Conservation (phyloP, 2,797 vertebrate species). For the Mus caroli region DNA sequence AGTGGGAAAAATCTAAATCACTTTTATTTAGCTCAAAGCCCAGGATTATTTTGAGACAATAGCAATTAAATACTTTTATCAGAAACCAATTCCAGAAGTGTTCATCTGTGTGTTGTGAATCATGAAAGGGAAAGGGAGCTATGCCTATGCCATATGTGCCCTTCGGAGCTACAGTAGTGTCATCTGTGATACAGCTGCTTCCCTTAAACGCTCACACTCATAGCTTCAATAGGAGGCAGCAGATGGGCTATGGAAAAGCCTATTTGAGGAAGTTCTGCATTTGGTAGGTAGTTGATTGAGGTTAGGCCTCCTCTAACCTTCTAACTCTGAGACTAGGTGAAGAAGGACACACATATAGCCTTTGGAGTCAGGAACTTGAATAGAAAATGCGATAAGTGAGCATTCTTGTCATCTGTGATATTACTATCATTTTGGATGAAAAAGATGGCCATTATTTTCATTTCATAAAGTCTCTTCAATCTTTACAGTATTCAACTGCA, state of each 20-base stretch:
- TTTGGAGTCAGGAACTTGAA: conserved; percentile 58
- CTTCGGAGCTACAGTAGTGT: not conserved
- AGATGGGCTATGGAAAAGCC: not conserved
- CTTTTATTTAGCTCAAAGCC: conserved; percentile 40
- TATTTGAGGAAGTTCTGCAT: conserved; percentile 45
- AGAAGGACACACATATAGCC: conserved; percentile 39
- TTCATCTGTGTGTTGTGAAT: conserved; percentile 31
- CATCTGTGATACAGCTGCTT: conserved; percentile 66
- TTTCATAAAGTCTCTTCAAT: conserved; percentile 66
- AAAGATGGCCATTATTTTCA: conserved; percentile 59
- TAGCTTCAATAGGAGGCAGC: conserved; percentile 19
- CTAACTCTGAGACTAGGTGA: conserved; percentile 13
- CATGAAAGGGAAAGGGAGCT: conserved; percentile 33
- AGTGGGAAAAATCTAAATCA: conserved; percentile 37
- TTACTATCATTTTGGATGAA: conserved; percentile 7
- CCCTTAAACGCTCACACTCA: conserved; percentile 50
- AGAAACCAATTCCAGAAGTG: conserved; percentile 63
- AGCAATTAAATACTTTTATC: conserved; percentile 67
- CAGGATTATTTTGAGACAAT: conserved; percentile 66
- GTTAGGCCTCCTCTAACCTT: conserved; percentile 26
- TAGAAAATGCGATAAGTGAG: not conserved
- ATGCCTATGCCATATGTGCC: conserved; percentile 40
- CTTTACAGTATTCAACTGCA: conserved; percentile 57
- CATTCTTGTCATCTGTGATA: not conserved
- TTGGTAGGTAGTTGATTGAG: conserved; percentile 48